Evolutionary conservation across 2,888 invertebrate species (phyloP).

Genomic region (Xestia xanthographa): DNA sequence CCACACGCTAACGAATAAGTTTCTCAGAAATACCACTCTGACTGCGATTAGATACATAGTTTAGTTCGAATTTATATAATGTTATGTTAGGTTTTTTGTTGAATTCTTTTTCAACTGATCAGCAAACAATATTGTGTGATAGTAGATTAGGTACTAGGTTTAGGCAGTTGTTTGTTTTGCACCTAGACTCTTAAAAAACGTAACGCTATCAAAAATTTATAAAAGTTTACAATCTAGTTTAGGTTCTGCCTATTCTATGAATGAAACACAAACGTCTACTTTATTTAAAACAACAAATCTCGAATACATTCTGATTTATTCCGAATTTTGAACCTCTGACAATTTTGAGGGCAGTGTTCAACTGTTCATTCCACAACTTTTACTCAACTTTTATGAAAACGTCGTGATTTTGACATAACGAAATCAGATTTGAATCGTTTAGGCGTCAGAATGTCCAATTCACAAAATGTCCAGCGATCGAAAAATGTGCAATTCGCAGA

Average conservation of each 20-base stretch:
- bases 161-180: not conserved
- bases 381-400: constrained; percentile 9
- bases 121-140: not conserved
- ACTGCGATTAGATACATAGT: not conserved
- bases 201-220: not conserved
- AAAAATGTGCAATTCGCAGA: too few relatives aligned
- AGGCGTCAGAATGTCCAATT: too few relatives aligned
- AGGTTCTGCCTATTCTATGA: not conserved
- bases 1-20: not conserved
- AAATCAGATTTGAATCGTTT: constrained; percentile 21
- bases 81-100: not conserved
- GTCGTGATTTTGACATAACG: constrained; percentile 1
- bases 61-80: not conserved
- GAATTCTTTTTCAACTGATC: not conserved
- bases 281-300: constrained; percentile 16
- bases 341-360: not conserved
- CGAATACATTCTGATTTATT: constrained; percentile 11
- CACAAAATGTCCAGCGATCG: too few relatives aligned
- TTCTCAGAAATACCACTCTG: constrained; percentile 4
- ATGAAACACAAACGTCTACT: not conserved
- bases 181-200: not conserved
- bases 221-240: not conserved
- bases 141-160: not conserved
- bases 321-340: not conserved
- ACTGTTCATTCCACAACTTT: constrained; percentile 1